phyloP scores from a whole-genome alignment of 2,797 vertebrate species.

The Amblyraja radiata region DNA sequence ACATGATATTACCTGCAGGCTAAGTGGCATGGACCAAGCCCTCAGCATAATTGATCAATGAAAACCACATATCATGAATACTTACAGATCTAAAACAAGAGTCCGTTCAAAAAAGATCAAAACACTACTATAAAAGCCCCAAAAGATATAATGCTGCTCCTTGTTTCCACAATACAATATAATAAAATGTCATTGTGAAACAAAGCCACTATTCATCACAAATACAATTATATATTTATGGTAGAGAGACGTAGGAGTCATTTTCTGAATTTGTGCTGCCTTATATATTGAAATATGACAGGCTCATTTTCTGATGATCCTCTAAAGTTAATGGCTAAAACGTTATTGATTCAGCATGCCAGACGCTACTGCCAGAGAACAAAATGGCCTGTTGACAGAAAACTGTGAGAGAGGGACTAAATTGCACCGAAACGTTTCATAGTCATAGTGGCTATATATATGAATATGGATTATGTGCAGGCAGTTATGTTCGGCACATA shows the following conservation, averaged over 20 bases:
- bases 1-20: not conserved
- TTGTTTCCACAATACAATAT: not conserved
- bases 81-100: not conserved
- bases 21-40: not conserved
- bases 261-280: not conserved
- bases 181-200: not conserved
- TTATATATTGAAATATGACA: not conserved
- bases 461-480: too few relatives aligned
- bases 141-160: not conserved
- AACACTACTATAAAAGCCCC: not conserved
- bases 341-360: not conserved
- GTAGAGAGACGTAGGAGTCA: not conserved
- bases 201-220: not conserved
- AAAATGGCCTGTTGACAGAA: not conserved
- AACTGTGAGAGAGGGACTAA: not conserved
- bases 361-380: not conserved
- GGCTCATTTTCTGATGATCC: not conserved
- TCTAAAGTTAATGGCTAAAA: not conserved
- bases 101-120: not conserved
- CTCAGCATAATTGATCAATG: not conserved
- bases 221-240: not conserved
- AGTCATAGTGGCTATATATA: too few relatives aligned
- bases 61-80: slow-evolving; percentile 16
- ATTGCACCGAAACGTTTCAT: too few relatives aligned
- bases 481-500: too few relatives aligned